A percentile compares a stretch with the other conserved stretches of the same genome.
phyloP scores from a whole-genome alignment of 2,113 vertebrate genomes.

The Sterrhoptilus dennistouni region DNA sequence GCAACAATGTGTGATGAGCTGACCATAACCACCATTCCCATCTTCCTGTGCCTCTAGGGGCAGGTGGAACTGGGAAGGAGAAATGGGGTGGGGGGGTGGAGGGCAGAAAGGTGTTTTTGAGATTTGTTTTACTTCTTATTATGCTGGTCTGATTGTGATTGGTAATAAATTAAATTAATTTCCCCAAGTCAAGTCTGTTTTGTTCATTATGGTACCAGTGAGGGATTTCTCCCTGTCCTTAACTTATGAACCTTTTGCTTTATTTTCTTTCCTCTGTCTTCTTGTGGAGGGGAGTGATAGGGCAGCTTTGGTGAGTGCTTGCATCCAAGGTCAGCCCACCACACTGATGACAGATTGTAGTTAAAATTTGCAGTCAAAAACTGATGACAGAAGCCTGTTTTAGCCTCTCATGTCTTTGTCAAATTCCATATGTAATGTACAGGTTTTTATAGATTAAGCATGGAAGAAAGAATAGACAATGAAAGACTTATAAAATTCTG shows the following conservation, averaged over 20 bases:
- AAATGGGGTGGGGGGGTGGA: fast-evolving
- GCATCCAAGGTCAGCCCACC: not conserved
- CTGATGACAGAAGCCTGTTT: not conserved
- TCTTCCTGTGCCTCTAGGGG: not conserved
- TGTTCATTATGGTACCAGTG: not conserved
- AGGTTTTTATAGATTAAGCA: not conserved
- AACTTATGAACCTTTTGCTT: not conserved
- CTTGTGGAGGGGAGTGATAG: not conserved
- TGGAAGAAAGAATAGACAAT: not conserved
- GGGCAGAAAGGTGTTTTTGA: not conserved
- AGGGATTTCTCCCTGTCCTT: not conserved
- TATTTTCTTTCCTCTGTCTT: not conserved
- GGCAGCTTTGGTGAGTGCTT: not conserved
- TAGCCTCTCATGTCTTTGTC: not conserved
- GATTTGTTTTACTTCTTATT: not conserved
- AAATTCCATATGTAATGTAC: not conserved
- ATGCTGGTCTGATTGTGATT: not conserved
- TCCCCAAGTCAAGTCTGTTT: not conserved
- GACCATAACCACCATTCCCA: too few species aligned
- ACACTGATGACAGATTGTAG: not conserved
- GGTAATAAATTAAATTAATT: not conserved
- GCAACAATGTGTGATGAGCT: not conserved
- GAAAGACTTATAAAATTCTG: not conserved
- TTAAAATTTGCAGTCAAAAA: not conserved
- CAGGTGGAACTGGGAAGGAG: not conserved